Percentiles rank a stretch among this genome's conserved stretches.
phyloP scores from a whole-genome alignment of 2,888 invertebrate species.

The Ectemnius continuus region DNA sequence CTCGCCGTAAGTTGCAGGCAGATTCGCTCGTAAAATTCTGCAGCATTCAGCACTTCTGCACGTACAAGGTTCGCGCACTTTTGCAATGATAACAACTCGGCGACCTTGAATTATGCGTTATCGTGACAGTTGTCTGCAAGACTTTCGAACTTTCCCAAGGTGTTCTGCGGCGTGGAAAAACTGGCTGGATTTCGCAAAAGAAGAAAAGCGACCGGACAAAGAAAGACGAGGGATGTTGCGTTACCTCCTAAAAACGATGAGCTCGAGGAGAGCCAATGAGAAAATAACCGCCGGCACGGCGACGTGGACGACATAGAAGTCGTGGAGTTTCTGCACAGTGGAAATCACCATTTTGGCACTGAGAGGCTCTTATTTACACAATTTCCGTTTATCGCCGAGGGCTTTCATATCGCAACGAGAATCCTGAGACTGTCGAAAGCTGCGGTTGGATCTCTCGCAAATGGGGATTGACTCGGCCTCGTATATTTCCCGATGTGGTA shows the following conservation, averaged over 20 bases:
- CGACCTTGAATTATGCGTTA: too few species aligned
- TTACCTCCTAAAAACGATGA: slow-evolving; percentile 46
- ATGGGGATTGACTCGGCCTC: background rate
- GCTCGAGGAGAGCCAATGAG: slow-evolving; percentile 29
- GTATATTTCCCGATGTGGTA: background rate
- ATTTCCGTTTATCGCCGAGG: background rate
- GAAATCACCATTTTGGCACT: slow-evolving; percentile 23
- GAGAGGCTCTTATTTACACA: background rate
- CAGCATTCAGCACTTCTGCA: too few species aligned
- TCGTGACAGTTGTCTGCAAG: too few species aligned
- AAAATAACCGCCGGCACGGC: slow-evolving; percentile 39
- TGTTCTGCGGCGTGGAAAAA: too few species aligned
- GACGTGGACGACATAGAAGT: slow-evolving; percentile 33
- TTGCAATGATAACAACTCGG: too few species aligned
- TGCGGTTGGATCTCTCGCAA: background rate
- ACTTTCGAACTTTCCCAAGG: too few species aligned
- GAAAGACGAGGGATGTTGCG: background rate
- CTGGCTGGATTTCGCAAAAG: background rate
- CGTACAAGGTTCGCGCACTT: too few species aligned
- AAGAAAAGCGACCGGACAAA: too few species aligned
- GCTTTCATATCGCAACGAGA: background rate
- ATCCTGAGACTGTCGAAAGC: background rate
- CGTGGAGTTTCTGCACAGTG: slow-evolving; percentile 27
- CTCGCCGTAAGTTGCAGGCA: too few species aligned
- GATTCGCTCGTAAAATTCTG: too few species aligned